Conservation (phyloP, 2,113 vertebrate genomes). For the Callipepla squamata region DNA sequence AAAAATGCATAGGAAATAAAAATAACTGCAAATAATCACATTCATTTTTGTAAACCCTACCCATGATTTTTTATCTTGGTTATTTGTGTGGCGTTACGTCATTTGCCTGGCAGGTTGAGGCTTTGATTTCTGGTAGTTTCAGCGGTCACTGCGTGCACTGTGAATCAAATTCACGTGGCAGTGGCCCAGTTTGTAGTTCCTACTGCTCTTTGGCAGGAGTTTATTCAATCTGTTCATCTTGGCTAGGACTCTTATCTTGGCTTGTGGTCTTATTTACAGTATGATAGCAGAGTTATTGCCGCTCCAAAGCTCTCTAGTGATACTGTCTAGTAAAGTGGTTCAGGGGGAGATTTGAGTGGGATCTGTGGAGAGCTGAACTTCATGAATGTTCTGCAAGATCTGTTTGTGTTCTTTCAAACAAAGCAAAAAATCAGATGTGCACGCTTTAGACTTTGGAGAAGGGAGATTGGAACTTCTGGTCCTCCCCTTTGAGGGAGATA, state of each 20-base stretch:
- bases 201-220: constrained; percentile 36
- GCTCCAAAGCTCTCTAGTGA: background rate
- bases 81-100: background rate
- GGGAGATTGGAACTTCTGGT: background rate
- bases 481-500: background rate
- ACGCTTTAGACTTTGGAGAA: background rate
- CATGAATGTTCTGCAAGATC: background rate
- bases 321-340: background rate
- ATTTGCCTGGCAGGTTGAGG: constrained; percentile 12
- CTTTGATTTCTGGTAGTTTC: constrained; percentile 3
- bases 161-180: background rate
- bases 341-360: background rate
- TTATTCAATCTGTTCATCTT: constrained; percentile 58
- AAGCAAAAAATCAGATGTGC: background rate
- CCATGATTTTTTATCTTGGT: background rate
- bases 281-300: constrained; percentile 33
- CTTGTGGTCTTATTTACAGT: constrained; percentile 29
- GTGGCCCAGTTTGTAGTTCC: constrained; percentile 16
- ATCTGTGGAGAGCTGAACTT: background rate
- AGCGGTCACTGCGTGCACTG: background rate
- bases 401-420: background rate
- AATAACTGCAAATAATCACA: background rate
- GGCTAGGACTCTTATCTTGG: constrained; percentile 36
- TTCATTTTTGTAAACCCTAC: background rate
- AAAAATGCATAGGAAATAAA: background rate